These are phyloP conservation scores for Phoxinus phoxinus DNA, from an alignment of 2,113 vertebrate species.

Conservation along the genomic window DNA sequence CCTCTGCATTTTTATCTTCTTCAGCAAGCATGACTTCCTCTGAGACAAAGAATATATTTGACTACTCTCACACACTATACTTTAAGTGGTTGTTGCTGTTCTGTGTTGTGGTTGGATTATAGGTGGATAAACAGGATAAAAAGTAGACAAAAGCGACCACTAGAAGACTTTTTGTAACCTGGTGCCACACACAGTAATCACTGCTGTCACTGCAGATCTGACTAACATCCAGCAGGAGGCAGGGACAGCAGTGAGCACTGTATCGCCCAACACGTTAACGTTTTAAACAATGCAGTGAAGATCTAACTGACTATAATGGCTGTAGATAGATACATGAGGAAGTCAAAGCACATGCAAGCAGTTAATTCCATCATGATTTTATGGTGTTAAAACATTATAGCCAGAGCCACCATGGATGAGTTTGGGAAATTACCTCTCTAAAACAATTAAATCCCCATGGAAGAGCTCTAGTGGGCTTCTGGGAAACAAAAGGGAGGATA, in stretches of 20 bases:
- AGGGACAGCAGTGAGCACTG: not conserved
- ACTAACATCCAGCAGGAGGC: constrained; percentile 14
- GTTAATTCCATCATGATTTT: not conserved
- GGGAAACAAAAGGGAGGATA: constrained; percentile 11
- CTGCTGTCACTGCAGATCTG: constrained; percentile 6
- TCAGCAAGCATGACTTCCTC: constrained; percentile 99
- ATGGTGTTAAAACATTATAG: constrained; percentile 21
- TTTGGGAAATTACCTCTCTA: constrained; percentile 21
- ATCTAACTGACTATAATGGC: not conserved
- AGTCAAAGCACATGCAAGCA: constrained; percentile 4
- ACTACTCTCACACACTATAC: not conserved
- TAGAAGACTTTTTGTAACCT: not conserved
- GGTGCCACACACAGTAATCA: not conserved
- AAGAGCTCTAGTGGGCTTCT: constrained; percentile 19
- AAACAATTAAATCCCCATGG: constrained; percentile 14
- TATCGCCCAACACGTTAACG: not conserved
- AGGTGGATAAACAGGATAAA: not conserved
- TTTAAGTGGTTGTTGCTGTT: not conserved
- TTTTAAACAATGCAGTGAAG: constrained; percentile 12
- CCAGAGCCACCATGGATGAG: not conserved
- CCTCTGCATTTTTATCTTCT: constrained; percentile 92
- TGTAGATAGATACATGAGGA: not conserved
- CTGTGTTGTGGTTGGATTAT: not conserved
- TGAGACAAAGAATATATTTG: constrained; percentile 68
- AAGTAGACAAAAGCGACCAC: not conserved